Evolutionary conservation across 2,113 vertebrate species (phyloP).

Genomic region (Platanista minor): DNA sequence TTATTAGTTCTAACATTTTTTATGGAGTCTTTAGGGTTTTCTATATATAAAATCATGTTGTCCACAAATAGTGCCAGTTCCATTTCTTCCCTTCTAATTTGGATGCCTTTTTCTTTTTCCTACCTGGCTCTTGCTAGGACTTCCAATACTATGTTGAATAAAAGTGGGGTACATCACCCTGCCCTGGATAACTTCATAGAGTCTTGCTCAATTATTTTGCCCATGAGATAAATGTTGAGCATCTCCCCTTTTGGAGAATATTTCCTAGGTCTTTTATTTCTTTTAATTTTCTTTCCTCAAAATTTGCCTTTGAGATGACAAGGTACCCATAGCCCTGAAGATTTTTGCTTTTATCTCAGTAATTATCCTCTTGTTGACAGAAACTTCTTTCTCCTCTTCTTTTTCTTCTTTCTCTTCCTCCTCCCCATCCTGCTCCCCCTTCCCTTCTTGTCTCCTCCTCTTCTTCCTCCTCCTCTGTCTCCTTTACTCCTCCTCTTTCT

Average conservation of each 20-base stretch:
- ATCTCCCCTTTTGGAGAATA: background rate
- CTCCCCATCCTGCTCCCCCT: background rate
- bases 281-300: background rate
- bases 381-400: background rate
- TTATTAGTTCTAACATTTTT: background rate
- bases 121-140: background rate
- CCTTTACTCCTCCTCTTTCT: background rate
- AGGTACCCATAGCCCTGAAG: background rate
- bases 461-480: background rate
- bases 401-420: background rate
- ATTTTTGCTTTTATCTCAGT: background rate
- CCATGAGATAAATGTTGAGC: background rate
- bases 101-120: background rate
- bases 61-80: background rate
- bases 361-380: background rate
- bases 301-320: background rate
- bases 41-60: background rate
- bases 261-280: background rate
- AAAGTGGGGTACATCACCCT: background rate
- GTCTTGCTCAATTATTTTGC: background rate
- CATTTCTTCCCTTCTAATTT: background rate
- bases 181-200: background rate
- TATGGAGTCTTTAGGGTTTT: background rate
- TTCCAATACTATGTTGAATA: background rate
- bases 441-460: background rate